Conservation (phyloP, 2,888 invertebrate species). For the Sinodicranocentrus sp. region DNA sequence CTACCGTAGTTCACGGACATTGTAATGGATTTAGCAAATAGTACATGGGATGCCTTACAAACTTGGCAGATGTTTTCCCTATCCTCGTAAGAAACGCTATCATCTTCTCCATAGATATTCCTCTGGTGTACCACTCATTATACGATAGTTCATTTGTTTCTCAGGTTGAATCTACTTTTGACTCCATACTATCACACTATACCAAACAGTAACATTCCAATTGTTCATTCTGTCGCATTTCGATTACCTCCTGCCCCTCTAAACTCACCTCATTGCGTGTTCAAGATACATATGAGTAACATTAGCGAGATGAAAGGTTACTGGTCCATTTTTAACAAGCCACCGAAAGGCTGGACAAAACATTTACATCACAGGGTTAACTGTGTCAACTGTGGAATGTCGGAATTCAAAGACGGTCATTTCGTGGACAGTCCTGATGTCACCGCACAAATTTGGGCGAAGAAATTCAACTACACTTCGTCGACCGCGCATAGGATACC, state of each 20-base stretch:
- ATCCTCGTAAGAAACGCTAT: no score
- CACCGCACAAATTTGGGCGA: conserved; percentile 52
- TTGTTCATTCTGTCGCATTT: conserved; percentile 62
- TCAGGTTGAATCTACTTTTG: conserved; percentile 69
- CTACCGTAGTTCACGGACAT: conserved; percentile 67
- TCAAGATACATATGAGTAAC: conserved; percentile 69
- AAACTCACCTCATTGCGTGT: conserved; percentile 56
- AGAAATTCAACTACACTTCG: conserved; percentile 36
- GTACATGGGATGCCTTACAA: conserved; percentile 69
- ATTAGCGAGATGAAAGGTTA: conserved; percentile 47
- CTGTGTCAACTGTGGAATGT: conserved; percentile 24
- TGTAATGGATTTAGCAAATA: conserved; percentile 62
- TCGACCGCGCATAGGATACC: neutral
- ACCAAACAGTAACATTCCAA: conserved; percentile 64
- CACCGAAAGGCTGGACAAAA: conserved; percentile 62
- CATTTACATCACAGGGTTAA: conserved; percentile 30
- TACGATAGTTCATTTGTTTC: neutral
- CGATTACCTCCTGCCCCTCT: conserved; percentile 72
- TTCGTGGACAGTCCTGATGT: conserved; percentile 49
- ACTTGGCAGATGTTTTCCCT: conserved; percentile 73
- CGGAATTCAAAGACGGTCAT: conserved; percentile 43
- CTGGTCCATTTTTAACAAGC: conserved; percentile 68
- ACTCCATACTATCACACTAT: conserved; percentile 50
- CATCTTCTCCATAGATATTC: no score
- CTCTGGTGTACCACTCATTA: no score